Evolutionary conservation across 2,113 vertebrate species (phyloP).

Genomic region (Sturnus vulgaris): DNA sequence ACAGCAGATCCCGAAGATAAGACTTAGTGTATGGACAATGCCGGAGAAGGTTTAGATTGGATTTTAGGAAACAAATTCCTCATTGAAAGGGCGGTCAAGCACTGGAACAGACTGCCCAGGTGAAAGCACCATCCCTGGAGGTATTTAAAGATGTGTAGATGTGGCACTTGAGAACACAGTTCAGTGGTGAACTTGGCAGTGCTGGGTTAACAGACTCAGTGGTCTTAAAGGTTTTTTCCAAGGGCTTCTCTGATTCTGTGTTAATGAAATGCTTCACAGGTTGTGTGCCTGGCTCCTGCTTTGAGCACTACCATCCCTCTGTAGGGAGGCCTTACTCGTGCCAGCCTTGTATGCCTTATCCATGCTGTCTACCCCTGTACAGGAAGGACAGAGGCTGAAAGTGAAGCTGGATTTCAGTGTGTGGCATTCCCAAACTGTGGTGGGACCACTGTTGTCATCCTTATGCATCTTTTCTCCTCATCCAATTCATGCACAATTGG

Average conservation of each 20-base stretch:
- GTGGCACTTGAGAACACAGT: not conserved
- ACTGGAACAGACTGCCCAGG: not conserved
- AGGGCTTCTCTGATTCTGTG: not conserved
- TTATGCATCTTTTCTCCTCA: not conserved
- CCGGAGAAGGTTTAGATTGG: not conserved
- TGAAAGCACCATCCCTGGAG: not conserved
- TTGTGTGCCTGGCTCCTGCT: fast-evolving
- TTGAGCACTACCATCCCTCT: not conserved
- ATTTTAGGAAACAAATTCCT: not conserved
- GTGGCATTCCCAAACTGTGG: not conserved
- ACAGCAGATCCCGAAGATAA: not conserved
- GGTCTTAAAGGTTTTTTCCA: not conserved
- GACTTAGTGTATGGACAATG: no score
- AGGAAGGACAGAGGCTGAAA: not conserved
- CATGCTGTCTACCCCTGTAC: fast-evolving
- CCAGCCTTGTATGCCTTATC: fast-evolving
- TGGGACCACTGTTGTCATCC: not conserved
- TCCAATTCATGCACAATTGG: not conserved
- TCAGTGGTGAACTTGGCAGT: not conserved
- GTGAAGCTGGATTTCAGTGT: not conserved
- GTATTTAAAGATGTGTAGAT: not conserved
- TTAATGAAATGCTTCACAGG: not conserved
- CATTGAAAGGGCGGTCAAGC: not conserved
- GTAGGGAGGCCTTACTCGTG: fast-evolving
- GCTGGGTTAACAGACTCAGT: not conserved